Conservation (phyloP, 1,140 invertebrate species). For the Eulimnadia texana region DNA sequence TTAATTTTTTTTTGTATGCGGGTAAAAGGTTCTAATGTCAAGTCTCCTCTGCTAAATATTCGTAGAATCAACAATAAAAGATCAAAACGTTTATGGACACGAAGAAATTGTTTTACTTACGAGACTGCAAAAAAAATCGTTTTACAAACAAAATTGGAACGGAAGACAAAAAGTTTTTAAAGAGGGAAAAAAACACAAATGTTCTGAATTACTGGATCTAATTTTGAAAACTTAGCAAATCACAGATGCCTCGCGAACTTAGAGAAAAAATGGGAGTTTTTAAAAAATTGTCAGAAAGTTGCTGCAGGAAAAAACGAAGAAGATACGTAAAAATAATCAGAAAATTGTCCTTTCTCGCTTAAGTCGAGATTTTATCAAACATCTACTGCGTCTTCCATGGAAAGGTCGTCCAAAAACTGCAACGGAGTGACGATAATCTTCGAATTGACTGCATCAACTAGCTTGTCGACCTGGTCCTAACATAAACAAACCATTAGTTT, state of each 20-base stretch:
- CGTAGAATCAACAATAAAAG: no score
- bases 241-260: not conserved
- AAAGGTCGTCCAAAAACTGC: conserved; percentile 1
- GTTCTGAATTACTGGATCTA: not conserved
- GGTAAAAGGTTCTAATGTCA: no score
- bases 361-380: conserved; percentile 1
- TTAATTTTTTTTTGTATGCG: no score
- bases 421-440: not conserved
- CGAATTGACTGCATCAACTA: conserved; percentile 1
- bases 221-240: not conserved
- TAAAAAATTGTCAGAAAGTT: not conserved
- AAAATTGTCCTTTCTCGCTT: no score
- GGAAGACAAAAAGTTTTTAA: not conserved
- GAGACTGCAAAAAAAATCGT: no score
- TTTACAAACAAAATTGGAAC: not conserved
- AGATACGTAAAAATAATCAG: not conserved
- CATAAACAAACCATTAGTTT: not conserved
- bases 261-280: not conserved
- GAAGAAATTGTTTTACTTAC: no score
- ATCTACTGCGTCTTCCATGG: conserved; percentile 8
- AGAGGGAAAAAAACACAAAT: not conserved
- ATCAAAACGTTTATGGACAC: no score
- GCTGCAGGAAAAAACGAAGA: not conserved
- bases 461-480: not conserved
- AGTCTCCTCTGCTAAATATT: no score